Base-by-base conservation (phyloP, 2,113 vertebrate genomes). In the Garra rufa region DNA sequence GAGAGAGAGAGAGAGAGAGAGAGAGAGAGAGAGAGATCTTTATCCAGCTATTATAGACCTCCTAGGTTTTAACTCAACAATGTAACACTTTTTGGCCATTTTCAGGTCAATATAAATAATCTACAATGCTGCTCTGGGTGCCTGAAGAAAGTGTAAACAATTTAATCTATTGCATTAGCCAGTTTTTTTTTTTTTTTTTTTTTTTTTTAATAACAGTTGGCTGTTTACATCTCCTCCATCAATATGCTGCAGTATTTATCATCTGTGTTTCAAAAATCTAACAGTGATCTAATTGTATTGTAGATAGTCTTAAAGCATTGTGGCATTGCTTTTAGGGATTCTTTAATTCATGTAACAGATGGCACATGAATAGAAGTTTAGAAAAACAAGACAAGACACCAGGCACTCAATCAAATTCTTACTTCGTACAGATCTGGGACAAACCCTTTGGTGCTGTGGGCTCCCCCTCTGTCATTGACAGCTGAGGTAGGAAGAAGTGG, bases 281-380 rank as follows among this genome's bases (percentile, higher is more conserved):
- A 85, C 59, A 55, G 52, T 43, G 76, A 55, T 76, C 50, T 85
- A 77, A 87, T 86, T 79, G 80, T 80, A 77, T 24, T 63, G 61
- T 63, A 63, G 43, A 43, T 74, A 65, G 73, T 76, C 85, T 85
- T 71, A 41, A 76, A 44, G 83, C 85, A 46, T 9, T 70, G 50
- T 83, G 52, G 75, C 65, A 52, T 79, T 63, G 75, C 79, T 85
- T 78, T 85, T 65, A 83, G 48, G 71, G 44, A 43, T 85, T 88
- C 61, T 84, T 84, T 78, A 85, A 88, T 88, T 89, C 81, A 78
- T 82, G 75, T 84, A 83, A 55, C 85, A 88, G 84, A 85, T 87
- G 85, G 88, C 67, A 83, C 79, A 77, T 75, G 70, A 87, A 86
- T 80, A 52, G 43, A 83, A 28, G 71, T 48, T 82, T 69, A 87